These are phyloP conservation scores for Nomada fucata DNA, from an alignment of 2,888 invertebrate species.

Conservation along the genomic window DNA sequence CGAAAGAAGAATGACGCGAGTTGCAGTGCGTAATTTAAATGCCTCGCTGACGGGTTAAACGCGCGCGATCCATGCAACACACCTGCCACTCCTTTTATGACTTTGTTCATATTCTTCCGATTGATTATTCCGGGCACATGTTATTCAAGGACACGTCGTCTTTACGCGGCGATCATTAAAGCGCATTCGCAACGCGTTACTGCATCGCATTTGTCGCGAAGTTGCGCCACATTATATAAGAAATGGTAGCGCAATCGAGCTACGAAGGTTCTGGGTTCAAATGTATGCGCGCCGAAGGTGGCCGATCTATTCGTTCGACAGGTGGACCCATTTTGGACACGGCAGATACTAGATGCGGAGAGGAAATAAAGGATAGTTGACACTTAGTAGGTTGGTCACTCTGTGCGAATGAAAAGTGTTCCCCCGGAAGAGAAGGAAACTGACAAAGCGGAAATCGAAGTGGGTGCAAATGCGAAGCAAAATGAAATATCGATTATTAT, in stretches of 20 bases:
- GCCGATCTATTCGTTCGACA: too few species aligned
- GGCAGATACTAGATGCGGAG: too few species aligned
- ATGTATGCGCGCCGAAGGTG: neutral
- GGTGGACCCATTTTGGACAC: too few species aligned
- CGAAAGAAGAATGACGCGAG: constrained; percentile 16
- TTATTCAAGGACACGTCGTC: constrained; percentile 54
- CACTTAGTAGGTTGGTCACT: too few species aligned
- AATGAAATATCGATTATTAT: neutral
- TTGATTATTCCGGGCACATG: constrained; percentile 59
- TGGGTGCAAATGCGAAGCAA: too few species aligned
- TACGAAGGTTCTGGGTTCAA: constrained; percentile 14
- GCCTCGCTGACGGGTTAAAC: constrained; percentile 21
- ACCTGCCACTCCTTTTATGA: constrained; percentile 49
- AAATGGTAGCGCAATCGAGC: constrained; percentile 7
- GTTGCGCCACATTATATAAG: constrained; percentile 48
- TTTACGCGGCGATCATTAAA: constrained; percentile 39
- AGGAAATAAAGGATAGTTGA: too few species aligned
- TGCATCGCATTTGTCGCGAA: constrained; percentile 15
- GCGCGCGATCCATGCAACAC: neutral
- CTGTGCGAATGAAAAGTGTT: too few species aligned
- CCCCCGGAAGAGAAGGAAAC: too few species aligned
- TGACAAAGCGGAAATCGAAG: too few species aligned
- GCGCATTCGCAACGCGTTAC: constrained; percentile 42
- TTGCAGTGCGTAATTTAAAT: constrained; percentile 27
- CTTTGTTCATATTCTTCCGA: constrained; percentile 49